A percentile compares a stretch with the other conserved stretches of the same genome.
Evolutionary conservation across 53 echinoderm and acorn worm species (phyloP).

Genomic region (Apostichopus leukothele): DNA sequence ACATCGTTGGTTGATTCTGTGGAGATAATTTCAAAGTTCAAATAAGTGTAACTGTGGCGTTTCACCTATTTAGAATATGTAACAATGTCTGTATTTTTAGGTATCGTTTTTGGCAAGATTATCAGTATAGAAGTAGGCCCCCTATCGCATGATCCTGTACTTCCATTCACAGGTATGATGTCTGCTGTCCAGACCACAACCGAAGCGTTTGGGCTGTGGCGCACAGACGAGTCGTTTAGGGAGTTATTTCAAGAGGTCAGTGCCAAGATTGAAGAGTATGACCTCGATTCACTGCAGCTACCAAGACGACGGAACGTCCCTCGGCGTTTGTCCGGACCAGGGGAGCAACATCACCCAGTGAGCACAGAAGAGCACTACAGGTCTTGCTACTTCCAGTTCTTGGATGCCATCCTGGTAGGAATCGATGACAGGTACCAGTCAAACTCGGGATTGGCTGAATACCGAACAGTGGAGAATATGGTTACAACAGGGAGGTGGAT

Average conservation of each 20-base stretch:
- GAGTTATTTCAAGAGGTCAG: not conserved
- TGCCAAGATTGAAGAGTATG: conserved; percentile 33
- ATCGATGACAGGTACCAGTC: conserved; percentile 47
- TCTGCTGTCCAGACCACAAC: conserved; percentile 8
- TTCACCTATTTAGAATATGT: not conserved
- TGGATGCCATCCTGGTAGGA: conserved; percentile 51
- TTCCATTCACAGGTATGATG: conserved; percentile 12
- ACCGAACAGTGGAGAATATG: no score
- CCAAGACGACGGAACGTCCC: conserved; percentile 54
- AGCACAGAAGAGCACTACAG: conserved; percentile 45
- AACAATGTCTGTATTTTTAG: conserved; percentile 12
- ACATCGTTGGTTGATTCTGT: no score
- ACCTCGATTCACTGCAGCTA: conserved; percentile 48
- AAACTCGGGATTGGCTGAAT: conserved; percentile 39
- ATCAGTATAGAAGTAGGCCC: not conserved
- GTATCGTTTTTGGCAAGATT: conserved; percentile 6
- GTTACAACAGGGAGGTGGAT: no score
- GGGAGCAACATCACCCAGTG: not conserved
- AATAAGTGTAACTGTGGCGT: no score
- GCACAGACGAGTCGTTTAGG: conserved; percentile 3
- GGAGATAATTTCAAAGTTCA: no score
- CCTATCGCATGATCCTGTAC: conserved; percentile 5
- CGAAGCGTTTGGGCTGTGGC: conserved; percentile 9
- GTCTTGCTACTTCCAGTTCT: conserved; percentile 22
- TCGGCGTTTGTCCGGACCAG: conserved; percentile 27